Base-by-base conservation (phyloP, 2,113 vertebrate species). In the Ellobius talpinus region DNA sequence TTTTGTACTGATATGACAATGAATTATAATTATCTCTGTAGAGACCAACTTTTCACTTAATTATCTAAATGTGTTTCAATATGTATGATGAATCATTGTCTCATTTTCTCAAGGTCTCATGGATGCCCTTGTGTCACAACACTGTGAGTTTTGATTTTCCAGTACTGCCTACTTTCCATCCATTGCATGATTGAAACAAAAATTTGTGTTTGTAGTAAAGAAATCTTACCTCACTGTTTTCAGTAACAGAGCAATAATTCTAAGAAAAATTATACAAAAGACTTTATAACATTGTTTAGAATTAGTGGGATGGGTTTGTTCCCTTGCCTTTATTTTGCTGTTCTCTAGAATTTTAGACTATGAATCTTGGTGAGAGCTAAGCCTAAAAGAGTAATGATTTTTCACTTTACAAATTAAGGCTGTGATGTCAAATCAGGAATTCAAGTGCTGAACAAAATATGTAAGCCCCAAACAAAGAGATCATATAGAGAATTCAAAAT, bases 41-140 rank as follows among this genome's bases (percentile, higher is more conserved):
- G 14, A 5, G 24, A 91, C 26, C 14, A 90, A 73, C 24, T 63
- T 87, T 90, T 87, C 21, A 96, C 26, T 70, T 92, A 78, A 74
- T 1, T 96, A 24, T 97, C 16, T 98, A 77, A 87, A 93, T 97
- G 55, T 78, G 94, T 94, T 93, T 82, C n/a, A 95, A 90, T 47
- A 0, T 96, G 21, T 16, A 47, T 76, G 84, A 90, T 52, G 58
- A 7, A 58, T 58, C 17, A 17, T 58, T 58, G 58, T 58, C 1
- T 58, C 19, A 21, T 21, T 58, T 58, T 58, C 19, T 58, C 58
- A 21, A 70, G 50, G 65, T 45, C 14, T 23, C 52, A 68, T 55
- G 24, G 68, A 68, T 91, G 2, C 2, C 55, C 12, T 17, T 29
- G 26, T 85, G 8, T 85, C 6, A 10, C 26, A 65, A 19, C 31